Conservation (phyloP, 1,140 invertebrate genomes). For the Rhagoletis zephyria region DNA sequence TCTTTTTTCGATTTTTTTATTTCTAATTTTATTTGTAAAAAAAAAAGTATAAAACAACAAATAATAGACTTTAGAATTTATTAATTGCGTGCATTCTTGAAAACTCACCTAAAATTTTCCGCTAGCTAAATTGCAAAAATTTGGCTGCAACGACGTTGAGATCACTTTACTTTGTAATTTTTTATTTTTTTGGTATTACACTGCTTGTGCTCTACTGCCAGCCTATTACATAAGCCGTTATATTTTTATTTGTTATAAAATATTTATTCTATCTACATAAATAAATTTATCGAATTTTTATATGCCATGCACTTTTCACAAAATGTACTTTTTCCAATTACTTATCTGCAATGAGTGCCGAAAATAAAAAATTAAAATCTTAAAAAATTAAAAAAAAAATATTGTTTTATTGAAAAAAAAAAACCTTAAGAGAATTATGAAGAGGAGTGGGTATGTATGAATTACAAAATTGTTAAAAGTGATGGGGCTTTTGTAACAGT, state of each 20-base stretch:
- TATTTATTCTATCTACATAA: constrained; percentile 51
- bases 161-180: not conserved
- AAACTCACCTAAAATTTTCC: not conserved
- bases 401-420: not conserved
- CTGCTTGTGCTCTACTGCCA: constrained; percentile 6
- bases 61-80: constrained; percentile 74
- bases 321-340: not conserved
- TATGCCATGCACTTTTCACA: not conserved
- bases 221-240: constrained; percentile 35
- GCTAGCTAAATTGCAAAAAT: not conserved
- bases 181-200: constrained; percentile 20
- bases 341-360: constrained; percentile 30
- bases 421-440: no score
- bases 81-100: constrained; percentile 48
- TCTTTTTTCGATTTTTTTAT: constrained; percentile 66
- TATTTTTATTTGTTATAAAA: constrained; percentile 56
- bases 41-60: constrained; percentile 59
- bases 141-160: not conserved
- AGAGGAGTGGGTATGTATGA: no score
- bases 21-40: constrained; percentile 70
- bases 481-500: not conserved
- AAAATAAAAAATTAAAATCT: constrained; percentile 40
- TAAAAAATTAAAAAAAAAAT: constrained; percentile 25
- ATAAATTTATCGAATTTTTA: not conserved
- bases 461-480: not conserved